A percentile compares a stretch with the other conserved stretches of the same genome.
phyloP scores from a whole-genome alignment of 92 coral and sea anemone species.

The Actinostola sp. region DNA sequence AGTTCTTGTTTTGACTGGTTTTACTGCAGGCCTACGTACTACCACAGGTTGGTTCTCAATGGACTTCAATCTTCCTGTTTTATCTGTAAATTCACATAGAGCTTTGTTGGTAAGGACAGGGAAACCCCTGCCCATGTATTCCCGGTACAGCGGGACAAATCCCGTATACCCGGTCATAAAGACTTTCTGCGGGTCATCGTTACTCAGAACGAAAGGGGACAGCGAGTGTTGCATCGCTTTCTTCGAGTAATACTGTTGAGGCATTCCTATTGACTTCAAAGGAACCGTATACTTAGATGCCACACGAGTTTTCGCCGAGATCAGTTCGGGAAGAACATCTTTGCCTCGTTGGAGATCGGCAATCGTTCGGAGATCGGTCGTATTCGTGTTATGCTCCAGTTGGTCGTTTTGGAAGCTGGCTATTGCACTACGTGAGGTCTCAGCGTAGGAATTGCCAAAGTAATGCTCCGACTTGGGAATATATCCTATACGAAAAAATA shows the following conservation, averaged over 20 bases:
- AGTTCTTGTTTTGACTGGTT: constrained; percentile 80
- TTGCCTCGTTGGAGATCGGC: constrained; percentile 83
- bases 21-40: constrained; percentile 69
- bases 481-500: constrained; percentile 64
- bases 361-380: constrained; percentile 81
- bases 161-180: constrained; percentile 98
- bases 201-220: constrained; percentile 80
- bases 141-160: constrained; percentile 93
- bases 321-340: constrained; percentile 60
- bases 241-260: constrained; percentile 75
- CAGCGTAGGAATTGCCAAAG: constrained; percentile 92
- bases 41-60: constrained; percentile 77
- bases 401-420: constrained; percentile 89
- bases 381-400: constrained; percentile 60
- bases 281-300: constrained; percentile 79
- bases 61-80: constrained; percentile 71
- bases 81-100: constrained; percentile 81
- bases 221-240: constrained; percentile 89
- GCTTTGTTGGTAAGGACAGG: constrained; percentile 90
- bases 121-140: constrained; percentile 88
- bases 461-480: constrained; percentile 96
- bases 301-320: constrained; percentile 66
- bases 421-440: constrained; percentile 90
- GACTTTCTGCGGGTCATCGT: constrained; percentile 88
- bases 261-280: constrained; percentile 62